Evolutionary conservation across 2,113 vertebrate genomes (phyloP), one percentile per base, ranked within the genome.

Genomic region (Calcarius ornatus): DNA sequence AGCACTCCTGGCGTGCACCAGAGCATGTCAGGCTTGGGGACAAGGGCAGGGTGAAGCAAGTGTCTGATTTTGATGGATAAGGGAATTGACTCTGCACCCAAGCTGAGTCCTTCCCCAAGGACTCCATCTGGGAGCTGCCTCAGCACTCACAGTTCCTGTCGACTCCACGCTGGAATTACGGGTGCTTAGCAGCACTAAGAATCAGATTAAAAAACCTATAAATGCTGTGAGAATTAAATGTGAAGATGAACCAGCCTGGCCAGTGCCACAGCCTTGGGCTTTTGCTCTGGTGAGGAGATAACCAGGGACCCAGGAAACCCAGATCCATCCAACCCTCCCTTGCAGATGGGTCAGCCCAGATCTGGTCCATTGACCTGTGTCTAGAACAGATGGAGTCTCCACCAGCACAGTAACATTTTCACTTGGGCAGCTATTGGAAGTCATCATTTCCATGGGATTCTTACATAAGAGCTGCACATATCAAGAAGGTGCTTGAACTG

Each of bases 11-110:
- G 24, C 33, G 45, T 22, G 21, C 42, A n/a, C 10, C 6, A 22
- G 33, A 18, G 56, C 68, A 31, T 1, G 0, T 1, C 37, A 0
- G 3, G 56, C 73, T 17, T 37, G 11, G 61, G 7, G 7, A 23
- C 66, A 48, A 88, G 85, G 77, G 16, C 33, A 18, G n/a, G 0
- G 0, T 0, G 21, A 3, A 66, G 48, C 53, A 7, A 83, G 64
- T 0, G 0, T 48, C 35, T 78, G 54, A 86, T 86, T 79, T 38
- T 65, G 30, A 38, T 33, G 2, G 61, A 17, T 60, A 51, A 87
- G 70, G 30, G 48, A 76, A 72, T 12, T 1, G 1, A 30, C 43
- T 56, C 35, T 0, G 0, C 12, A 42, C 24, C 2, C 0, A 0
- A 81, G 77, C 70, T 9, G 23, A 8, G 15, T 50, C 79, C 85